Evolutionary conservation across 35 echinoderm and acorn worm genomes (phyloP).

Genomic region (Ophioderma brevispina): DNA sequence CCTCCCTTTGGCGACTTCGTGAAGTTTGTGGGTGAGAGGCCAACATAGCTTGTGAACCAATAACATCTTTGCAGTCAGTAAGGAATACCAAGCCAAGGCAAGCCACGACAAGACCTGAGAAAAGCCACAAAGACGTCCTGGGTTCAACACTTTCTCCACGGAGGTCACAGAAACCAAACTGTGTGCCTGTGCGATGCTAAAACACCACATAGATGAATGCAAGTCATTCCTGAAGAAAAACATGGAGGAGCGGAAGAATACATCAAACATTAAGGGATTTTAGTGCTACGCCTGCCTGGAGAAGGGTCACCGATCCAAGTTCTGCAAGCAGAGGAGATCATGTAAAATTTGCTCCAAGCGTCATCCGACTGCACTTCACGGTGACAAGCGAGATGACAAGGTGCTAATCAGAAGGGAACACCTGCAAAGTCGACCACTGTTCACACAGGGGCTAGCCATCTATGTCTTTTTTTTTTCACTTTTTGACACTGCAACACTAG

Average conservation of each 20-base stretch:
- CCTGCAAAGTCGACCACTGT: not conserved
- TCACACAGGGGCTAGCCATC: constrained; percentile 3
- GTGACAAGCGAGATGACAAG: constrained; percentile 22
- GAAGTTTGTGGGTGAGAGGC: constrained; percentile 52
- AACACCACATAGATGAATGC: constrained; percentile 51
- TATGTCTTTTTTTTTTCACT: too few species aligned
- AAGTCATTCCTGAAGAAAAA: constrained; percentile 11
- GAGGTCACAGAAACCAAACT: not conserved
- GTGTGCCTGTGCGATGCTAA: constrained; percentile 32
- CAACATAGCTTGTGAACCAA: constrained; percentile 56
- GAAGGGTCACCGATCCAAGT: constrained; percentile 47
- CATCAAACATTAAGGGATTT: constrained; percentile 2
- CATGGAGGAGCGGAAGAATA: constrained; percentile 39
- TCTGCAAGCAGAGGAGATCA: constrained; percentile 31
- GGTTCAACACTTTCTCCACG: not conserved
- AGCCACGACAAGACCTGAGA: not conserved
- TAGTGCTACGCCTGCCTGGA: constrained; percentile 76
- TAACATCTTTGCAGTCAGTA: too few species aligned
- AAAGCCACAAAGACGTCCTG: not conserved
- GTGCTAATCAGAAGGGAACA: not conserved
- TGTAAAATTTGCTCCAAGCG: constrained; percentile 32
- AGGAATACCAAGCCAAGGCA: not conserved
- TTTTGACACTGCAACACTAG: not conserved
- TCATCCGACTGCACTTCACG: constrained; percentile 67
- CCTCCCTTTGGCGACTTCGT: constrained; percentile 52